phyloP scores from a whole-genome alignment of 2,888 invertebrate genomes.

The Leuctra nigra region DNA sequence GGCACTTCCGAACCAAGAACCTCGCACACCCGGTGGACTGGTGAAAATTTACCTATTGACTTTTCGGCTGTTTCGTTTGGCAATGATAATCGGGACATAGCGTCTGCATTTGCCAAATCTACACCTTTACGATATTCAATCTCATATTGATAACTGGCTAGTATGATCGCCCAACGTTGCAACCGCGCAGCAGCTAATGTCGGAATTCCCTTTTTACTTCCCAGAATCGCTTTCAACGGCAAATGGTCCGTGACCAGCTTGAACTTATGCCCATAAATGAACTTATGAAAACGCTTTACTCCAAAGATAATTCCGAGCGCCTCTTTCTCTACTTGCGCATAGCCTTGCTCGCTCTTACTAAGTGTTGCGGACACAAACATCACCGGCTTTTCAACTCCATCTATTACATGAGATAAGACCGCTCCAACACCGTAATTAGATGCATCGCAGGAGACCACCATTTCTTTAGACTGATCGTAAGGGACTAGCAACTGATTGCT shows the following conservation, averaged over 20 bases:
- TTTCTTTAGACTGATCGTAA: constrained; percentile 23
- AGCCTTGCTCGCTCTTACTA: constrained; percentile 14
- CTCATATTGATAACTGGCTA: constrained; percentile 29
- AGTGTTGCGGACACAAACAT: constrained; percentile 15
- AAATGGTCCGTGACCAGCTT: constrained; percentile 29
- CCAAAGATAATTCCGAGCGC: constrained; percentile 21
- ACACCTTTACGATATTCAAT: constrained; percentile 18
- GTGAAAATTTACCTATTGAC: too few relatives aligned
- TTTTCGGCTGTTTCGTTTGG: not conserved
- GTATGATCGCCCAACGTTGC: constrained; percentile 30
- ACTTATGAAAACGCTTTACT: constrained; percentile 29
- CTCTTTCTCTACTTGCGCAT: constrained; percentile 18
- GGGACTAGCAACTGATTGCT: constrained; percentile 16
- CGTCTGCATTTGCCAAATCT: constrained; percentile 7
- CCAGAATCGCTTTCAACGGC: constrained; percentile 29
- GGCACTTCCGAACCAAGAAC: too few relatives aligned
- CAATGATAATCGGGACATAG: constrained; percentile 9
- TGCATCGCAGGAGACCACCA: constrained; percentile 25
- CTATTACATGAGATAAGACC: constrained; percentile 18
- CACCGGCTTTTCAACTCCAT: constrained; percentile 16
- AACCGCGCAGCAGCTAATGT: constrained; percentile 29
- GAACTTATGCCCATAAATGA: constrained; percentile 30
- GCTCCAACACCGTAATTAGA: constrained; percentile 26
- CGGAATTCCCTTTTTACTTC: constrained; percentile 29
- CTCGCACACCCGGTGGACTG: too few relatives aligned